phyloP scores from a whole-genome alignment of 2,797 vertebrate genomes.

The Petrocephalus sullivani region DNA sequence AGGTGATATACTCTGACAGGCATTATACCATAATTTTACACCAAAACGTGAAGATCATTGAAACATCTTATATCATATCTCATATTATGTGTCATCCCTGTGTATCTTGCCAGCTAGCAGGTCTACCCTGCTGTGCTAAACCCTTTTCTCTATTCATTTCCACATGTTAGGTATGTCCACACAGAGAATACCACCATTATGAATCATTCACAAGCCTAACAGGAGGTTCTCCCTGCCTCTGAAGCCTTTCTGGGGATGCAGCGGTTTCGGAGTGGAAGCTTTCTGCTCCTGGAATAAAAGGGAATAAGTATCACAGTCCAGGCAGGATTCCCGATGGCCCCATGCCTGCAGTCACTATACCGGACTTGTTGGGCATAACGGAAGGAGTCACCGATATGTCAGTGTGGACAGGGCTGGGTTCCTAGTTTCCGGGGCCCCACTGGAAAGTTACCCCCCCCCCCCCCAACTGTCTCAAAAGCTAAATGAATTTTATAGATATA shows the following conservation, averaged over 20 bases:
- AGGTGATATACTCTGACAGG: background rate
- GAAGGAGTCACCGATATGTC: background rate
- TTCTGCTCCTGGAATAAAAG: background rate
- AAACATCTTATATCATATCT: too few species aligned
- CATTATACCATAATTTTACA: background rate
- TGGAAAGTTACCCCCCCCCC: background rate
- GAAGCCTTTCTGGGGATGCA: background rate
- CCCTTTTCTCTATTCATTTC: background rate
- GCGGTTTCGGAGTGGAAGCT: background rate
- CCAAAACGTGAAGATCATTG: background rate
- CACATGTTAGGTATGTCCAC: background rate
- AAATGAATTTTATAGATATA: background rate
- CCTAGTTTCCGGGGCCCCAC: background rate
- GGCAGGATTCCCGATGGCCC: background rate
- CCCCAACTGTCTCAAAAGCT: background rate
- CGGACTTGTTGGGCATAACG: background rate
- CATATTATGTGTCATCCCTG: background rate
- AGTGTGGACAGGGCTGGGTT: background rate
- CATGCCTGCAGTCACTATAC: background rate
- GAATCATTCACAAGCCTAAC: background rate
- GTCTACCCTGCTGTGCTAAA: background rate
- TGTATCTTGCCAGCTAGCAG: background rate
- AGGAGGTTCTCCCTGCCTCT: background rate
- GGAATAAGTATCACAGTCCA: background rate
- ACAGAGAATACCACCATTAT: background rate